These are phyloP conservation scores for Redunca redunca DNA, from an alignment of 2,113 vertebrate genomes.

Conservation along the genomic window DNA sequence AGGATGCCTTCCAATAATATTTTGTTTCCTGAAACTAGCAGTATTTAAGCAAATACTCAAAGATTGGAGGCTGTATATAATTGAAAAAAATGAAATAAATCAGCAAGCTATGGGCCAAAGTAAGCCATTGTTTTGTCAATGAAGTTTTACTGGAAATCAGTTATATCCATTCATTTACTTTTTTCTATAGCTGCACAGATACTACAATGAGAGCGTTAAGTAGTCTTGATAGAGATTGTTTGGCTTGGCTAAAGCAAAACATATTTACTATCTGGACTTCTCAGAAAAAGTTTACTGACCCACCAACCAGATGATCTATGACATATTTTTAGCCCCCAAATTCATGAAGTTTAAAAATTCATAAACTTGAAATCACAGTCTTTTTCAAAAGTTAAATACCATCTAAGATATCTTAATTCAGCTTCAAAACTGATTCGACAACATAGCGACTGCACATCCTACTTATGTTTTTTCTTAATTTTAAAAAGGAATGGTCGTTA, in stretches of 20 bases:
- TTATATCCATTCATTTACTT: neutral
- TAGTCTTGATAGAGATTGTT: neutral
- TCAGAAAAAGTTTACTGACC: neutral
- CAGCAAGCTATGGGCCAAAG: neutral
- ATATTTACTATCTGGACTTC: neutral
- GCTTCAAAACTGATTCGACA: neutral
- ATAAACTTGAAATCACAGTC: neutral
- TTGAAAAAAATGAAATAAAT: neutral
- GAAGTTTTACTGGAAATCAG: neutral
- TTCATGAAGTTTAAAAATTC: neutral
- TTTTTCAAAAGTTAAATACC: neutral
- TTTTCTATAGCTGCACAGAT: neutral
- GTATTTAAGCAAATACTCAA: constrained; percentile 8
- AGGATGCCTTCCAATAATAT: neutral
- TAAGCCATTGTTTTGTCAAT: neutral
- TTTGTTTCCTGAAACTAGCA: neutral
- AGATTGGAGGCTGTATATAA: neutral
- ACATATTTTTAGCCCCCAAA: neutral
- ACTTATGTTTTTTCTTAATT: neutral
- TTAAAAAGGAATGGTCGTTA: neutral
- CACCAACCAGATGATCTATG: neutral
- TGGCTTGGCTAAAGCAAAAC: neutral
- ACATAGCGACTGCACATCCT: neutral
- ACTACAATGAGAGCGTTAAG: neutral
- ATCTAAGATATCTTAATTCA: neutral